Evolutionary conservation across 2,113 vertebrate genomes (phyloP).

Genomic region (Sturnira hondurensis): DNA sequence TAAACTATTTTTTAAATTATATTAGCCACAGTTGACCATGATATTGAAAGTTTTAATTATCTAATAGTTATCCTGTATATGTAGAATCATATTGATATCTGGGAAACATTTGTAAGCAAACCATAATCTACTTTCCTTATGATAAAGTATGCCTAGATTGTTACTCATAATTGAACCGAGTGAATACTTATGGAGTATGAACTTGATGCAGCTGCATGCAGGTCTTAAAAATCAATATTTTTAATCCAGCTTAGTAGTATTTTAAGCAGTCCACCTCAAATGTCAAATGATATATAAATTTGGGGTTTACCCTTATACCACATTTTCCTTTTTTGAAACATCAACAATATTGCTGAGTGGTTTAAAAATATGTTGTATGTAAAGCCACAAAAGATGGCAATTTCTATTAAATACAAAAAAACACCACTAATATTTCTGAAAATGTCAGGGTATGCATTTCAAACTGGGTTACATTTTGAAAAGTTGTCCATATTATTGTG

Average conservation of each 20-base stretch:
- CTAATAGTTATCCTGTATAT: background rate
- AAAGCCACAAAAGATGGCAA: background rate
- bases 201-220: background rate
- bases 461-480: background rate
- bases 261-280: constrained; percentile 12
- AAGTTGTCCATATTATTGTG: background rate
- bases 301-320: background rate
- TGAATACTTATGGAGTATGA: background rate
- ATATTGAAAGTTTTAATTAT: background rate
- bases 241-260: background rate
- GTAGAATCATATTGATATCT: background rate
- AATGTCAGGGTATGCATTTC: background rate
- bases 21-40: background rate
- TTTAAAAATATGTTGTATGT: background rate
- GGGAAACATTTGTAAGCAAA: background rate
- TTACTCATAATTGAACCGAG: constrained; percentile 2
- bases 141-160: background rate
- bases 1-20: background rate
- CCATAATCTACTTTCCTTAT: background rate
- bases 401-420: background rate
- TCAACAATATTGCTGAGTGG: background rate
- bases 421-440: background rate
- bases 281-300: constrained; percentile 11
- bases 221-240: constrained; percentile 31
- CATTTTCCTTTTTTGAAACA: constrained; percentile 1